Percentiles rank a stretch among this genome's conserved stretches.
Conservation (phyloP, 2,797 vertebrate genomes). For the Sebastes steindachneri region DNA sequence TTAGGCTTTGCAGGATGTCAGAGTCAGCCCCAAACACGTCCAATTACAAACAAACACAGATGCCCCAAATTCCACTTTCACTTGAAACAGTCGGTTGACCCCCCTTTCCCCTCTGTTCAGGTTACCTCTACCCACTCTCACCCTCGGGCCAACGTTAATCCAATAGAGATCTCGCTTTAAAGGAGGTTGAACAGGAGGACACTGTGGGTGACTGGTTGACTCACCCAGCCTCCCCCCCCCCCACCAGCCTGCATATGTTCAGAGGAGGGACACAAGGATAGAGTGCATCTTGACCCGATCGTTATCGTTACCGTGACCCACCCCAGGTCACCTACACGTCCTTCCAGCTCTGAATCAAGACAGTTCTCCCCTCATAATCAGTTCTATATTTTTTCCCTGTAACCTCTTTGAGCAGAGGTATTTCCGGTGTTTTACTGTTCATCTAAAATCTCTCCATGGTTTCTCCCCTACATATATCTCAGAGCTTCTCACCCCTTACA, state of each 20-base stretch:
- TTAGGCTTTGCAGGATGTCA: slow-evolving; percentile 80
- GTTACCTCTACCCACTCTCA: slow-evolving; percentile 62
- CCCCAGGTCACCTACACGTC: slow-evolving; percentile 8
- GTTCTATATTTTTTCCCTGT: background rate
- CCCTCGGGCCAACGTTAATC: slow-evolving; percentile 76
- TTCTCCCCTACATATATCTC: background rate
- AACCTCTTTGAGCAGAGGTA: background rate
- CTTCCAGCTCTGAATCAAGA: background rate
- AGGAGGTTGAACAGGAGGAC: slow-evolving; percentile 70
- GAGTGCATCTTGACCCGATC: slow-evolving; percentile 33
- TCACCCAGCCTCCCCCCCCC: slow-evolving; percentile 2
- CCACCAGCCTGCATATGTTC: slow-evolving; percentile 12
- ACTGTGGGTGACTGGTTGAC: slow-evolving; percentile 54
- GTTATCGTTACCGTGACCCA: slow-evolving; percentile 5
- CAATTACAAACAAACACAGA: slow-evolving; percentile 83
- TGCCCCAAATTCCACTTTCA: slow-evolving; percentile 81
- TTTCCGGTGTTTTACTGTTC: background rate
- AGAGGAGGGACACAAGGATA: background rate
- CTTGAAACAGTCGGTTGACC: slow-evolving; percentile 80
- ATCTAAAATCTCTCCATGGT: background rate
- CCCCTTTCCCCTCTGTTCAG: slow-evolving; percentile 65
- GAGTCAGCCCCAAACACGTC: slow-evolving; percentile 72
- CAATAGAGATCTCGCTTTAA: slow-evolving; percentile 70
- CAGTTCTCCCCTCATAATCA: background rate
- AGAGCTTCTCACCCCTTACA: background rate